These are phyloP conservation scores for Electrona antarctica DNA, from an alignment of 2,113 vertebrate genomes.

Conservation along the genomic window DNA sequence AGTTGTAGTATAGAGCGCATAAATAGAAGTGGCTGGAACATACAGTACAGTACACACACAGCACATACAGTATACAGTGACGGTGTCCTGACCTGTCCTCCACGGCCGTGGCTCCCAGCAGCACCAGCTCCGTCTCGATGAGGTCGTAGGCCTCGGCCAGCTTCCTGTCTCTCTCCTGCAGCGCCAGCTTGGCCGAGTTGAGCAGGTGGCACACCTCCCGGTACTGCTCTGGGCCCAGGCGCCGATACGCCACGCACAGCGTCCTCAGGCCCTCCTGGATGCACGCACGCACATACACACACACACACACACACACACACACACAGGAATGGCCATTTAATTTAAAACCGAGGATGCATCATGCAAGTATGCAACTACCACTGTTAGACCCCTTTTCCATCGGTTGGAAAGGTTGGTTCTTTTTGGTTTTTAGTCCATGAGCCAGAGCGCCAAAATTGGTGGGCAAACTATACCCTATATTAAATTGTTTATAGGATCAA, in stretches of 20 bases:
- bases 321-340: background rate
- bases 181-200: conserved; percentile 84
- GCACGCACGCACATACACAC: background rate
- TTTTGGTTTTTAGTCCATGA: too few species aligned
- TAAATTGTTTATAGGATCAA: too few species aligned
- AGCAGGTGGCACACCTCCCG: conserved; percentile 76
- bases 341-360: too few species aligned
- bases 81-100: conserved; percentile 86
- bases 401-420: too few species aligned
- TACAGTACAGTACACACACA: too few species aligned
- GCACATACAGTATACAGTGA: too few species aligned
- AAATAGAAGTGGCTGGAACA: too few species aligned
- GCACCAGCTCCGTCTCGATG: conserved; percentile 88
- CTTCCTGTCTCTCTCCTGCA: conserved; percentile 91
- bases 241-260: conserved; percentile 91
- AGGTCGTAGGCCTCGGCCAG: conserved; percentile 91
- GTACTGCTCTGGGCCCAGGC: conserved; percentile 82
- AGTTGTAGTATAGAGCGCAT: too few species aligned
- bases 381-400: too few species aligned
- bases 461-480: too few species aligned
- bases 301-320: background rate
- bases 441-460: too few species aligned
- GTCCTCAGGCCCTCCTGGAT: conserved; percentile 92
- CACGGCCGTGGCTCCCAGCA: conserved; percentile 96
- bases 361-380: too few species aligned